Conservation (phyloP, 2,888 invertebrate genomes). For the Chloroclystis v-ata region DNA sequence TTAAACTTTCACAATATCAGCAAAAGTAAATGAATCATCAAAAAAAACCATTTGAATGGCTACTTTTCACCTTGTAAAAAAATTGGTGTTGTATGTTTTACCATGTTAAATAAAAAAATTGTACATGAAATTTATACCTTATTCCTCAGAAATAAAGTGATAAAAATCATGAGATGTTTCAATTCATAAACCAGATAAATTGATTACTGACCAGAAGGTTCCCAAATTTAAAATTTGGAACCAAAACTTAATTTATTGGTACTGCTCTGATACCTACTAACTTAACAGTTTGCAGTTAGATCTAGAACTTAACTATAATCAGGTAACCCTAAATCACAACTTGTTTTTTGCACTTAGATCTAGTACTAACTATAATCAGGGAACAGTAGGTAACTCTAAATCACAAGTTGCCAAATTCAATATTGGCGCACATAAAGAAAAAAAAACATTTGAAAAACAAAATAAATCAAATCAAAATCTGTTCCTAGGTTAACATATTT, state of each 20-base stretch:
- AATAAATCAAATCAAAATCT: no score
- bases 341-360: no score
- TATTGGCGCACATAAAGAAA: no score
- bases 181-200: background rate
- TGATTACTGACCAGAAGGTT: background rate
- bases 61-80: no score
- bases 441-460: no score
- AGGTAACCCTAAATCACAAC: no score
- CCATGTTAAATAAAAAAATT: slow-evolving; percentile 1
- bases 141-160: slow-evolving; percentile 30
- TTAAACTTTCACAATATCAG: slow-evolving; percentile 17
- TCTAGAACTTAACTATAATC: no score
- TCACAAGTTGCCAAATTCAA: no score
- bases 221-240: background rate
- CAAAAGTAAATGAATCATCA: slow-evolving; percentile 4
- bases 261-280: background rate
- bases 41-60: no score
- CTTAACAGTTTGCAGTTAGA: background rate
- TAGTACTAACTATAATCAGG: no score
- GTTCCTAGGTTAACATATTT: slow-evolving; percentile 1
- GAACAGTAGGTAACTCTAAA: no score
- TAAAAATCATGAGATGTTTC: slow-evolving; percentile 25
- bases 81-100: slow-evolving; percentile 26
- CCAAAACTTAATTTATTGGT: background rate
- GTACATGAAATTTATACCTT: slow-evolving; percentile 18